Base-by-base conservation (phyloP, 2,797 vertebrate genomes). In the Neosalanx taihuensis region DNA sequence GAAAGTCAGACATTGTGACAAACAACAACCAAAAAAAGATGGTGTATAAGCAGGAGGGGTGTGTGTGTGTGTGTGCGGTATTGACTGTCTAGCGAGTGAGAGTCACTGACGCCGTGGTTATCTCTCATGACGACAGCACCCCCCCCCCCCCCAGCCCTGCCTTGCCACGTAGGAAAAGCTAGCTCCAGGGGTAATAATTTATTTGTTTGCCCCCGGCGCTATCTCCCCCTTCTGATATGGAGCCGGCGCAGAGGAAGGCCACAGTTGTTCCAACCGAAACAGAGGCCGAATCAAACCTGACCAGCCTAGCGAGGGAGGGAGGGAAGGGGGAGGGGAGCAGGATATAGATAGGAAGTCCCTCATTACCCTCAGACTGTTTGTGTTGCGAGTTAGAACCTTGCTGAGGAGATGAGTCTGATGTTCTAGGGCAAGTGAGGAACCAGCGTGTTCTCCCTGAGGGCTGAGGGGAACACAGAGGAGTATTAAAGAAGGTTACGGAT, bases 261-360 rank as follows among this genome's bases (percentile, higher is more conserved):
- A 83, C 90, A 86, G 88, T 87, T 81, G 79, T 87, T 91, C 82
- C 82, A 78, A 68, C 82, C 82, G 78, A 68, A 83, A 79, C 49
- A 35, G 37, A 67, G 69, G 23, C 84, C 84, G 88, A 87, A 81
- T 73, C 76, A 83, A 86, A 81, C 80, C 85, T 76, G 49, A 75
- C 81, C 75, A 77, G 79, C 76, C 74, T 81, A 37, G 66, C 77
- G 81, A 51, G 15, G 37, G 15, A 1, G 51, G 64, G 29, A 12
- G 20, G 67, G 20, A 20, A 1, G 59, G n/a, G 65, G 51, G 18
- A 9, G 18, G 67, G 30, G 17, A 17, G 51, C 46, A 86, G 81
- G 78, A 87, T 84, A 82, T 77, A 79, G 61, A 85, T 70, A 81
- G 81, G 70, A 79, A 80, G 78, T 79, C 63, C 70, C 74, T 82